Percentiles rank a stretch among this genome's conserved stretches.
phyloP scores from a whole-genome alignment of 2,797 vertebrate species.

The Sardinella longiceps region DNA sequence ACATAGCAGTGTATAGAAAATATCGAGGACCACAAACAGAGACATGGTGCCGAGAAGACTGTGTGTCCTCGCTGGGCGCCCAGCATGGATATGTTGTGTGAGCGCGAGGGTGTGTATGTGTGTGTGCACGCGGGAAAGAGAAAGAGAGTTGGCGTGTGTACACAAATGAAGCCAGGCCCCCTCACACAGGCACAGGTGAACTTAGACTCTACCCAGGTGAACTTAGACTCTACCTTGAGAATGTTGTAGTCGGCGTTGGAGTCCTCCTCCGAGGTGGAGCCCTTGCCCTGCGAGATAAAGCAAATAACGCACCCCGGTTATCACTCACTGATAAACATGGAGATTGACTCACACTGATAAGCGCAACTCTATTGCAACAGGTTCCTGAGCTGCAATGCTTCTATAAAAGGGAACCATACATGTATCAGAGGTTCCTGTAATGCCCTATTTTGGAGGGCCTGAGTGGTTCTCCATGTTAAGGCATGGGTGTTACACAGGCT shows the following conservation, averaged over 20 bases:
- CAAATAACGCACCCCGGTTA: constrained; percentile 20
- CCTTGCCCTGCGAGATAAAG: constrained; percentile 69
- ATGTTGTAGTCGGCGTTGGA: constrained; percentile 86
- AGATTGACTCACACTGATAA: constrained; percentile 29
- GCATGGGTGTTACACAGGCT: too few species aligned
- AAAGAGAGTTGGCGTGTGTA: background rate
- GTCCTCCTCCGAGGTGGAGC: constrained; percentile 70
- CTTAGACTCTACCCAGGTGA: constrained; percentile 68
- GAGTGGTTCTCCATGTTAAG: too few species aligned
- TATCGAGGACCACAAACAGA: constrained; percentile 54
- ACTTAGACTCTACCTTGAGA: constrained; percentile 82
- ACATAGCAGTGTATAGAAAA: constrained; percentile 48
- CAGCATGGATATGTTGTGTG: background rate
- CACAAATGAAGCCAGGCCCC: background rate
- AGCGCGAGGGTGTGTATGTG: background rate
- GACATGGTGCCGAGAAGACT: constrained; percentile 41
- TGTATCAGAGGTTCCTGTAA: background rate
- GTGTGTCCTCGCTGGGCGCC: background rate
- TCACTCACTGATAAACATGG: constrained; percentile 42
- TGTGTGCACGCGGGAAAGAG: background rate
- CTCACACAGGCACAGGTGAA: background rate
- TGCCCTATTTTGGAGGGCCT: too few species aligned
- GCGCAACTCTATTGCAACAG: constrained; percentile 16
- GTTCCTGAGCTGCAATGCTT: background rate
- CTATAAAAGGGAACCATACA: background rate